Conservation (phyloP, 64 coral and sea anemone genomes). For the Stichodactyla mertensii region DNA sequence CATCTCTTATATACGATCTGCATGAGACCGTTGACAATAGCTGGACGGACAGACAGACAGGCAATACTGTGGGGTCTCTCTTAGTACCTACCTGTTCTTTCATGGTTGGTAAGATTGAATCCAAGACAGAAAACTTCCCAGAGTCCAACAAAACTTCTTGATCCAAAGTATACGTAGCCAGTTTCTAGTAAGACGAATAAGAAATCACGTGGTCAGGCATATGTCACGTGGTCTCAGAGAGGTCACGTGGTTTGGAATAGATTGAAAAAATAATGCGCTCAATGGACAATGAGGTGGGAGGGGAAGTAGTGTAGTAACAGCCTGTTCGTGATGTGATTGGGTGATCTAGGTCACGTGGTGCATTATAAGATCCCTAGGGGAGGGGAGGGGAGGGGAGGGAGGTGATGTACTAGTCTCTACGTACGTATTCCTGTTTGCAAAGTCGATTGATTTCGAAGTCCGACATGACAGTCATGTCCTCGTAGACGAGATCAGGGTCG, state of each 20-base stretch:
- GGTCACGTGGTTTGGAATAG: too few relatives aligned
- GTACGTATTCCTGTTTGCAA: slow-evolving; percentile 69
- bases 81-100: slow-evolving; percentile 58
- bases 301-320: too few relatives aligned
- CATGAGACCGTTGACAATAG: not conserved
- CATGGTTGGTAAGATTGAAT: slow-evolving; percentile 62
- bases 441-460: slow-evolving; percentile 88
- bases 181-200: not conserved
- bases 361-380: not conserved
- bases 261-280: too few relatives aligned
- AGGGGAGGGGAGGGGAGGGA: not conserved
- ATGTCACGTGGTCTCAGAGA: not conserved
- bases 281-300: too few relatives aligned
- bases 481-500: slow-evolving; percentile 80
- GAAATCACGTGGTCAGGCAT: not conserved
- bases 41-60: not conserved
- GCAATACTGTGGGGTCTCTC: not conserved
- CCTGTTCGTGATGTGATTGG: too few relatives aligned
- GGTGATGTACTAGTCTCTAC: not conserved
- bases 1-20: too few relatives aligned
- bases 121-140: slow-evolving; percentile 74
- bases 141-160: slow-evolving; percentile 57
- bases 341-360: too few relatives aligned
- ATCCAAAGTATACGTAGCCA: slow-evolving; percentile 3
- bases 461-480: slow-evolving; percentile 99